phyloP scores from a whole-genome alignment of 2,888 invertebrate species.

The Cremastinae sp. region DNA sequence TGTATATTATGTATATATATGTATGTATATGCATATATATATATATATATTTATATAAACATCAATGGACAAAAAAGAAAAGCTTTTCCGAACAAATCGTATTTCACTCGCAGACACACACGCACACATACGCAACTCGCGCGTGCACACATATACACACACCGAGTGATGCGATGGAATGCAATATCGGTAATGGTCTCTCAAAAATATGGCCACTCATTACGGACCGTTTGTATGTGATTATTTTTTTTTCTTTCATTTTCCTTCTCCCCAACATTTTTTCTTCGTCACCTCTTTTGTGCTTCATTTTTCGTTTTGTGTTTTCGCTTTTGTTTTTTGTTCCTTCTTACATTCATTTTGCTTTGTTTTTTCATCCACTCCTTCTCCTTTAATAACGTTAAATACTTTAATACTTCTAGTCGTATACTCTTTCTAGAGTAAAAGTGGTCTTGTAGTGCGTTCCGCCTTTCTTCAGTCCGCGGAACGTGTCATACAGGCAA shows the following conservation, averaged over 20 bases:
- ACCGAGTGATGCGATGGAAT: constrained; percentile 61
- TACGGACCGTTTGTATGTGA: constrained; percentile 75
- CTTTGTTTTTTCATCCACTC: too few species aligned
- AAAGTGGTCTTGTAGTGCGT: constrained; percentile 78
- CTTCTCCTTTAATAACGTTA: constrained; percentile 34
- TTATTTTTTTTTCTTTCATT: constrained; percentile 72
- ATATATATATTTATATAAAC: constrained; percentile 8
- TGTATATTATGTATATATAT: constrained; percentile 21
- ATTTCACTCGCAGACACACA: constrained; percentile 22
- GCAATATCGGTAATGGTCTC: constrained; percentile 63
- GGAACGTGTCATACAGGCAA: constrained; percentile 76
- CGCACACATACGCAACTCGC: constrained; percentile 28
- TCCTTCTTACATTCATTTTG: constrained; percentile 16
- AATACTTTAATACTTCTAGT: constrained; percentile 78
- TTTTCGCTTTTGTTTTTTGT: constrained; percentile 23
- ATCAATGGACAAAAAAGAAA: constrained; percentile 52
- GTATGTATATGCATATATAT: background rate
- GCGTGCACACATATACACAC: constrained; percentile 44
- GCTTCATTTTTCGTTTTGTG: constrained; percentile 19
- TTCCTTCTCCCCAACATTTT: constrained; percentile 50
- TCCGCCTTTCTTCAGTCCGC: constrained; percentile 66
- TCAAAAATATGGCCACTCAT: constrained; percentile 78
- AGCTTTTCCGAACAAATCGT: constrained; percentile 12
- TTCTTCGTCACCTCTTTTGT: too few species aligned
- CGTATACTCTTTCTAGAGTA: constrained; percentile 80